Evolutionary conservation across 2,797 vertebrate genomes (phyloP), one percentile per base, ranked within the genome.

Genomic region (Dryobates pubescens): DNA sequence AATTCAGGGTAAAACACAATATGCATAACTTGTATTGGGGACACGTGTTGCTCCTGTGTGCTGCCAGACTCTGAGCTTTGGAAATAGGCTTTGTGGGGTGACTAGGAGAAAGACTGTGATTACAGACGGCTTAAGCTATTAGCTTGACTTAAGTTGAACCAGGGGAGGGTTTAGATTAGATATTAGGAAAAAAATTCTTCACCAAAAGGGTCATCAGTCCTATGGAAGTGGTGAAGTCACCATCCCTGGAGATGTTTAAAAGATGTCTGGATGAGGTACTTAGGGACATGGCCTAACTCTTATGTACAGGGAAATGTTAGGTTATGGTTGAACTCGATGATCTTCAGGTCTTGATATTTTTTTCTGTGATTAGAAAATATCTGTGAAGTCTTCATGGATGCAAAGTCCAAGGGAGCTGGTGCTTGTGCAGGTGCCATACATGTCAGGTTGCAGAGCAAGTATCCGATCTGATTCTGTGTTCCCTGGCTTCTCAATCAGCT

Each of bases 1-100:
- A 17, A 26, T 30, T 17, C 1, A 1, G 19, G 71, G 82, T 0
- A 0, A 72, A 14, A 41, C 43, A 68, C 29, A 14, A 5, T 5
- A 13, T 14, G 26, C 13, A 2, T 62, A n/a, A 43, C 43, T 20
- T 43, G 32, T 30, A 9, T 1, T 12, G 26, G 63, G 27, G 24
- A 22, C 10, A 24, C 10, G n/a, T 0, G 0, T 9, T 26, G 36
- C 11, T 38, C 47, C 9, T 27, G 38, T 11, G 26, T 27, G 7
- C 22, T 70, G 27, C 41, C 51, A 51, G 71, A 30, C 11, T 74
- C 41, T 72, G 22, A 2, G 63, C 27, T 80, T 82, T 75, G 76
- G 57, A 83, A 63, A 65, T 0, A 56, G 17, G 6, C 10, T 23
- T 57, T 1, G 0, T 36, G 38, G 34, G 8, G 18, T 38, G 6